Base-by-base conservation (phyloP, 1,140 invertebrate species). In the Magallana ariakensis region DNA sequence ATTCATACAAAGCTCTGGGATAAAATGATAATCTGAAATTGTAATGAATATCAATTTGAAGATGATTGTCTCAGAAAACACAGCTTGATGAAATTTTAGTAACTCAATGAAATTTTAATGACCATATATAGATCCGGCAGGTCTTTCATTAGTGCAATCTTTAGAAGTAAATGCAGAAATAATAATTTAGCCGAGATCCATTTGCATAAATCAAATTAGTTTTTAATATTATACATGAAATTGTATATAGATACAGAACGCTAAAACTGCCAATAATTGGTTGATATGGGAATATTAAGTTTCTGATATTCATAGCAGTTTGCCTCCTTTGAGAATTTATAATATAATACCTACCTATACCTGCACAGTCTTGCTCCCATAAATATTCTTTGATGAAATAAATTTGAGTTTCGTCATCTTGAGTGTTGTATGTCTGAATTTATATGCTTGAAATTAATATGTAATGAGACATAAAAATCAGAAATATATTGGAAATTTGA, bases 191-290 rank as follows among this genome's bases (percentile, higher is more conserved):
- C 33, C 7, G 22, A 26, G 19, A 75, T 33, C 66, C 22, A 70
- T 75, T 75, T 75, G 66, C 66, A 75, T 75, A 33, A 75, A 33
- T 13, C 66, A 75, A 75, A 75, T 75, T 75, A 75, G 66, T 11
- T 75, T 75, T 75, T 75, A 75, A 75, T 75, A 75, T 75, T 75
- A 75, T 75, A 75, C 66, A 75, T 60, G 58, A 60, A 60, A 75
- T 75, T 19, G 66, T 22, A 26, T 75, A 75, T 75, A 75, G 66
- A 75, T 75, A 75, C 22, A 26, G 22, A 19, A 75, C 26, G 9
- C 22, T 75, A 75, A 75, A 75, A 75, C 11, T 75, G 66, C 22
- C 19, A 75, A 26, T 26, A 75, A 75, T 26, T 26, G 22, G 22
- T 33, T 75, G 22, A 22, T 75, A 33, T 75, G 66, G 66, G 66